These are phyloP conservation scores for Otolemur crassicaudatus DNA, from an alignment of 2,797 vertebrate species.

Conservation along the genomic window DNA sequence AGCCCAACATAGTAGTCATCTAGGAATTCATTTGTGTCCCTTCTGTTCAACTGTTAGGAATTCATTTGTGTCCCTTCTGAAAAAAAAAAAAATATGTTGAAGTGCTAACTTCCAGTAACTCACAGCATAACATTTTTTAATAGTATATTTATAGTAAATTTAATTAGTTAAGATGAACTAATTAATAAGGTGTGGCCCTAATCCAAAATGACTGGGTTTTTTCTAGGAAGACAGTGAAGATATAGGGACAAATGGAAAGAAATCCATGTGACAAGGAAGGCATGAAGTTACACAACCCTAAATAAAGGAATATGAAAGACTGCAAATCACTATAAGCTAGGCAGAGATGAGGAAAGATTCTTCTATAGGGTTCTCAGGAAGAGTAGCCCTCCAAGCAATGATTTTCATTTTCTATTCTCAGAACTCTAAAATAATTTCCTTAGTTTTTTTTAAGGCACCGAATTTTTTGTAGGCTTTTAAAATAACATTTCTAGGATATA, in stretches of 20 bases:
- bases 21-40: neutral
- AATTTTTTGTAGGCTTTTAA: neutral
- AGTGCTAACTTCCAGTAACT: neutral
- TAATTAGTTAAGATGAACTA: neutral
- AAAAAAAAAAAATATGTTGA: neutral
- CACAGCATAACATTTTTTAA: neutral
- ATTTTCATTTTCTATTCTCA: neutral
- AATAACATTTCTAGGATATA: neutral
- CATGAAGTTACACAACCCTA: neutral
- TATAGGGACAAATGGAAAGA: neutral
- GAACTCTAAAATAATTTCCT: neutral
- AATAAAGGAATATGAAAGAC: no score
- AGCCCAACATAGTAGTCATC: neutral
- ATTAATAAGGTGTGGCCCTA: neutral
- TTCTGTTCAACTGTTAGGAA: no score
- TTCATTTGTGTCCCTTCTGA: no score
- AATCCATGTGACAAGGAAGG: neutral
- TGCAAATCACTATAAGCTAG: rapidly evolving
- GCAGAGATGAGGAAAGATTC: neutral
- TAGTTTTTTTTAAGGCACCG: neutral
- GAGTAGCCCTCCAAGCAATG: rapidly evolving
- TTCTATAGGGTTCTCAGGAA: neutral
- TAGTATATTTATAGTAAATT: neutral
- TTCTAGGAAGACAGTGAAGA: neutral
- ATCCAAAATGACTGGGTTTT: neutral